Conservation (phyloP, 2,888 invertebrate species). For the Caenorhabditis becei region DNA sequence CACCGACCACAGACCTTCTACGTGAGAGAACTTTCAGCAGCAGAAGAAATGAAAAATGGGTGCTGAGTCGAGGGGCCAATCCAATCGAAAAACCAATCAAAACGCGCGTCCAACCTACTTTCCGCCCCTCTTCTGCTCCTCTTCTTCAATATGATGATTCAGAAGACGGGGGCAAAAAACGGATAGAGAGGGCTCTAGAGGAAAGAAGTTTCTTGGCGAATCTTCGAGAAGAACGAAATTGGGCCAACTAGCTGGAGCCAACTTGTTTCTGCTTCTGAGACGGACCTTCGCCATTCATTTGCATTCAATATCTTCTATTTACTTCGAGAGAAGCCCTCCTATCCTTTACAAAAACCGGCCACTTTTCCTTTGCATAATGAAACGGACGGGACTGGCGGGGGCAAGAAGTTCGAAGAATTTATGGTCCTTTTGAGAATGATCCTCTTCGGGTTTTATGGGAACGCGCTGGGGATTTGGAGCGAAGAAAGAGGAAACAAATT, state of each 20-base stretch:
- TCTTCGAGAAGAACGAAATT: slow-evolving; percentile 34
- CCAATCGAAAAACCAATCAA: slow-evolving; percentile 60
- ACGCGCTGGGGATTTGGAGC: slow-evolving; percentile 47
- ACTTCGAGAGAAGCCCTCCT: slow-evolving; percentile 9
- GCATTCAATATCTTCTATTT: slow-evolving; percentile 40
- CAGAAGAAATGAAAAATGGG: slow-evolving; percentile 33
- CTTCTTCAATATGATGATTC: slow-evolving; percentile 49
- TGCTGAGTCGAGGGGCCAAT: slow-evolving; percentile 26
- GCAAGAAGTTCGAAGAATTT: slow-evolving; percentile 21
- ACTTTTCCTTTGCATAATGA: slow-evolving; percentile 53
- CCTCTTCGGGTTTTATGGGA: slow-evolving; percentile 42
- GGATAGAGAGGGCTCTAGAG: slow-evolving; percentile 2
- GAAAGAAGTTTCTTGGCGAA: slow-evolving; percentile 5
- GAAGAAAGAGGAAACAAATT: slow-evolving; percentile 38
- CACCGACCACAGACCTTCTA: slow-evolving; percentile 39
- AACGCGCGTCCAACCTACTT: slow-evolving; percentile 43
- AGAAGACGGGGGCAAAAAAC: slow-evolving; percentile 17
- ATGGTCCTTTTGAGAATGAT: slow-evolving; percentile 47
- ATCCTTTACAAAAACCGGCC: slow-evolving; percentile 1
- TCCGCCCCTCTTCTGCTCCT: slow-evolving; percentile 22
- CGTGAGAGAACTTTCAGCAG: slow-evolving; percentile 32
- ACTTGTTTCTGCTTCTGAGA: not conserved
- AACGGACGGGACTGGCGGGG: slow-evolving; percentile 14
- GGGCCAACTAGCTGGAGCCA: slow-evolving; percentile 41
- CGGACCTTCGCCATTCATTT: slow-evolving; percentile 34